These are phyloP conservation scores for Drosophila murphyi DNA, from an alignment of 1,140 invertebrate genomes.

Conservation along the genomic window DNA sequence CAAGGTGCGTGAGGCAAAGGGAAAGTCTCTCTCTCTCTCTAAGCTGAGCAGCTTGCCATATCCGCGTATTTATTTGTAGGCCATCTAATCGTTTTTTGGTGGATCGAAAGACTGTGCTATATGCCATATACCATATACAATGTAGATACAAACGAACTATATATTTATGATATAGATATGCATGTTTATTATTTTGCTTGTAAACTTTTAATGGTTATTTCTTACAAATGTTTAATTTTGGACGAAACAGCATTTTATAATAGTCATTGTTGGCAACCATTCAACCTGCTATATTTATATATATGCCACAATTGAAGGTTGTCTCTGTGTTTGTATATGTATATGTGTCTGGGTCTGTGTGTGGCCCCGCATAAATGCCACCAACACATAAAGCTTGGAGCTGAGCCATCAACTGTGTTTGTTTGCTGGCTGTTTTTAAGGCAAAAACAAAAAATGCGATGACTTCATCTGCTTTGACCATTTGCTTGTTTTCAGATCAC, in stretches of 20 bases:
- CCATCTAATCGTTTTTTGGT: no score
- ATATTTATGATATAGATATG: no score
- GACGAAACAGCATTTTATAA: background rate
- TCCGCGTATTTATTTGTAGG: no score
- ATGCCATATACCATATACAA: no score
- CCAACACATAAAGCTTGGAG: conserved; percentile 9
- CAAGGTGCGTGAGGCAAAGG: no score
- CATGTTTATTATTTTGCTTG: background rate
- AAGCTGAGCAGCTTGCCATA: no score
- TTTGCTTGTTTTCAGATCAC: conserved; percentile 36
- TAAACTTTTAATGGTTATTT: background rate
- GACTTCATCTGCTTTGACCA: conserved; percentile 71
- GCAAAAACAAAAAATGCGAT: conserved; percentile 51
- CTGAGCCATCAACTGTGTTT: conserved; percentile 32
- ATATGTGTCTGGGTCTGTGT: conserved; percentile 1
- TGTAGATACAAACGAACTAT: no score
- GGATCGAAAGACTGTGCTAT: no score
- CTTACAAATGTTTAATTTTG: background rate
- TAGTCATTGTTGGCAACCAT: conserved; percentile 16
- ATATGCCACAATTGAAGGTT: background rate
- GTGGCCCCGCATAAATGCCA: background rate
- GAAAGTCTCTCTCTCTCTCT: no score
- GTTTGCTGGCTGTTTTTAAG: conserved; percentile 52
- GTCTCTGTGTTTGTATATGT: background rate
- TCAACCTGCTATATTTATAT: conserved; percentile 19